Base-by-base conservation (phyloP, 2,113 vertebrate species). In the Guaruba guarouba region DNA sequence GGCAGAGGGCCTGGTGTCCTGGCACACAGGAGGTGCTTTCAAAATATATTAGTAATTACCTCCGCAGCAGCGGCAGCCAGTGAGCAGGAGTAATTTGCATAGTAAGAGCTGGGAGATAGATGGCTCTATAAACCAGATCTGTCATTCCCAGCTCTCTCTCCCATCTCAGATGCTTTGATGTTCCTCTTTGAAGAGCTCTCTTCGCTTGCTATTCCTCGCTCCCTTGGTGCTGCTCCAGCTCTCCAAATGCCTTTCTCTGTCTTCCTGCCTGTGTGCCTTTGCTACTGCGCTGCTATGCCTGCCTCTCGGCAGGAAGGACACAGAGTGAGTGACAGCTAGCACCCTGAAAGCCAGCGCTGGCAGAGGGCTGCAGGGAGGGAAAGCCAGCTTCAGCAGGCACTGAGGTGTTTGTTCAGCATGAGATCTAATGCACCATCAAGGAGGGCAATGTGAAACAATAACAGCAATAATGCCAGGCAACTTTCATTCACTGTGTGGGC, bases 51-150 rank as follows among this genome's bases (percentile, higher is more conserved):
- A 93, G 74, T 90, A 82, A 93, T 95, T 90, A 90, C 43, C 52
- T 66, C 76, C 0, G 2, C 67, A 31, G 85, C 70, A 35, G 77
- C 4, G 1, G 79, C 93, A 86, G 75, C 43, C 88, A 82, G 77
- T 6, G 41, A 95, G 62, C 77, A 5, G 94, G 92, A 78, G 89
- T 75, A n/a, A 97, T 97, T 97, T 97, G 88, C 97, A 97, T 97
- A 90, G 96, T 23, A 37, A 90, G 95, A 96, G 95, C 93, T 79
- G 93, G 41, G 95, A 97, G 91, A 96, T 94, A 96, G 96, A 97
- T 97, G 96, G 87, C 89, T 97, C 96, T 96, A 97, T 97, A 97
- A 97, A 97, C 96, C 97, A 95, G 96, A 96, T 96, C 94, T 97
- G 95, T 97, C 96, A 95, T 54, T 94, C 70, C 29, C 79, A 29